These are phyloP conservation scores for Drosophila buzzatii DNA, from an alignment of 2,888 invertebrate genomes.

Conservation along the genomic window DNA sequence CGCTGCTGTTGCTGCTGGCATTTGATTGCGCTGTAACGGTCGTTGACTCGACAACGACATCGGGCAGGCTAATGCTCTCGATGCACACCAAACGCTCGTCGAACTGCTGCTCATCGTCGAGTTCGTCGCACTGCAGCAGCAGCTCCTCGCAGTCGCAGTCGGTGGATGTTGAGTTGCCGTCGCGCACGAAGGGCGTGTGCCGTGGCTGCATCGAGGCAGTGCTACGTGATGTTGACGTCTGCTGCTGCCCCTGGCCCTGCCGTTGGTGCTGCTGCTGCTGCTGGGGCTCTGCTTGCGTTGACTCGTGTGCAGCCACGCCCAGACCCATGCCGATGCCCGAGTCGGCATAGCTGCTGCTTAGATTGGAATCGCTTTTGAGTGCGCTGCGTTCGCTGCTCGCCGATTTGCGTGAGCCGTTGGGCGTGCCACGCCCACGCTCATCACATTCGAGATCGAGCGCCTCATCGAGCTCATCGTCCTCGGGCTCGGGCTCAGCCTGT, in stretches of 20 bases:
- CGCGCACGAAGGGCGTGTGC: slow-evolving; percentile 75
- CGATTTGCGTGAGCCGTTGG: slow-evolving; percentile 63
- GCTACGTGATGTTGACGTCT: slow-evolving; percentile 46
- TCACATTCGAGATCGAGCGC: slow-evolving; percentile 62
- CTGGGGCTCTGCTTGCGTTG: slow-evolving; percentile 1
- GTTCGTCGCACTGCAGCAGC: slow-evolving; percentile 83
- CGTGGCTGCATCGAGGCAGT: slow-evolving; percentile 46
- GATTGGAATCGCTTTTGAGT: slow-evolving; percentile 81
- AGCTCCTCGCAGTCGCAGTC: slow-evolving; percentile 82
- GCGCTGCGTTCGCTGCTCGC: slow-evolving; percentile 72
- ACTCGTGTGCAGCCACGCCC: background rate
- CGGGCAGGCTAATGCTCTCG: slow-evolving; percentile 85
- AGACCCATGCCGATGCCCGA: slow-evolving; percentile 77
- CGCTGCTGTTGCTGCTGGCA: slow-evolving; percentile 33
- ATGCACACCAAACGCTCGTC: slow-evolving; percentile 83
- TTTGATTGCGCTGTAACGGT: slow-evolving; percentile 53
- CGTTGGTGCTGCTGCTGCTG: slow-evolving; percentile 29
- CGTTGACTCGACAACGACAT: slow-evolving; percentile 85
- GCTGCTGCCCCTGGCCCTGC: slow-evolving; percentile 4
- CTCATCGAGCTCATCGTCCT: slow-evolving; percentile 63
- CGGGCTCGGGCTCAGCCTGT: slow-evolving; percentile 46
- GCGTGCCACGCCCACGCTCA: slow-evolving; percentile 39
- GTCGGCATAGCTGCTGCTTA: slow-evolving; percentile 83
- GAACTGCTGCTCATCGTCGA: slow-evolving; percentile 70
- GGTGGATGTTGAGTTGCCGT: slow-evolving; percentile 81